Evolutionary conservation across 2,113 vertebrate genomes (phyloP).

Genomic region (Phalacrocorax carbo): DNA sequence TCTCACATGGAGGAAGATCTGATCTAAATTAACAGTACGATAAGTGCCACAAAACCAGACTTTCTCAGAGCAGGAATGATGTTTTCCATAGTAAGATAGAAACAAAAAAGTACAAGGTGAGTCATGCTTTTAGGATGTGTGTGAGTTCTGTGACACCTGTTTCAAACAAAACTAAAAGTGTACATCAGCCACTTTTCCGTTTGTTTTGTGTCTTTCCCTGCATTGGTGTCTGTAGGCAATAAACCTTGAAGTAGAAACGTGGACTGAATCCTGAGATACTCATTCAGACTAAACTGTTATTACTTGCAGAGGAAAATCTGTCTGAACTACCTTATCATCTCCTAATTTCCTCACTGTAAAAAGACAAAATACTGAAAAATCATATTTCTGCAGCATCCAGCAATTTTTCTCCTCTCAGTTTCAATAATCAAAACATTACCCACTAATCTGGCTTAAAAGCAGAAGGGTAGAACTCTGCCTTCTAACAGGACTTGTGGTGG

Average conservation of each 20-base stretch:
- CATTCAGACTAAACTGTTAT: background rate
- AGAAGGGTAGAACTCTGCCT: background rate
- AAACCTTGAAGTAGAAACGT: background rate
- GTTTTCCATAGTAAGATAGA: background rate
- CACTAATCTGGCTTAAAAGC: background rate
- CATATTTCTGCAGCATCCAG: background rate
- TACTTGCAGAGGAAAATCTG: background rate
- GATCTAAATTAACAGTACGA: background rate
- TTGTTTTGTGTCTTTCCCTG: background rate
- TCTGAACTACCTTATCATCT: background rate
- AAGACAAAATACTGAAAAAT: background rate
- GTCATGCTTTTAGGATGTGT: background rate
- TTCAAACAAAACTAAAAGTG: background rate
- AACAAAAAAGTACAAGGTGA: background rate
- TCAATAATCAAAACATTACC: background rate
- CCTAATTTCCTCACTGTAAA: background rate
- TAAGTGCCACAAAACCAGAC: background rate
- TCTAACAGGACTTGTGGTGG: background rate
- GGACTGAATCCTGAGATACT: background rate
- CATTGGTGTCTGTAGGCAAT: background rate
- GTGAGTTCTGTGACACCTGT: background rate
- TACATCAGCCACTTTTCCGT: background rate
- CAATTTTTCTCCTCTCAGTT: background rate
- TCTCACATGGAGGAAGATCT: accelerated
- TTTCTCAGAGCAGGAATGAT: background rate